These are phyloP conservation scores for Tenthredo livida DNA, from an alignment of 2,888 invertebrate species.

Conservation along the genomic window DNA sequence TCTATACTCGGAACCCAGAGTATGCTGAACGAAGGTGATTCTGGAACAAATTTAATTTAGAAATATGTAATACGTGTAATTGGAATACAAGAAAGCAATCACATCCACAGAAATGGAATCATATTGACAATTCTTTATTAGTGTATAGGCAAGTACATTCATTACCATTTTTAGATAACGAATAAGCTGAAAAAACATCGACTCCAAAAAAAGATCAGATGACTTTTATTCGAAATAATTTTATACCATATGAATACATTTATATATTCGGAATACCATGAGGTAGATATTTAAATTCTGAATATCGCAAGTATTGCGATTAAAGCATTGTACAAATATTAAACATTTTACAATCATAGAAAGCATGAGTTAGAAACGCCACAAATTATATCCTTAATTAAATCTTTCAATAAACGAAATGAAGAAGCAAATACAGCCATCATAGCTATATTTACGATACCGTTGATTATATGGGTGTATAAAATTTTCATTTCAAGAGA, in stretches of 20 bases:
- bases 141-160: neutral
- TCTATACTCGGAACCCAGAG: neutral
- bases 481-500: neutral
- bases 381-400: neutral
- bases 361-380: neutral
- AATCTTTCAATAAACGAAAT: neutral
- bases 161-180: neutral
- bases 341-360: neutral
- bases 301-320: neutral
- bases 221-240: neutral
- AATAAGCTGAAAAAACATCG: neutral
- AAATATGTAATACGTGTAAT: neutral
- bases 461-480: neutral
- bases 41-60: conserved; percentile 23
- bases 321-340: neutral
- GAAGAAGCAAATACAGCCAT: neutral
- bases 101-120: neutral
- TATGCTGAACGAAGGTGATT: neutral
- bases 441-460: neutral
- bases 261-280: neutral
- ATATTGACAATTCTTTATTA: neutral
- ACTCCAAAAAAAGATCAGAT: neutral
- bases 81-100: neutral
- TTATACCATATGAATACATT: neutral
- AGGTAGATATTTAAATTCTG: neutral